phyloP scores from a whole-genome alignment of 2,113 vertebrate genomes.

The Propithecus coquereli region DNA sequence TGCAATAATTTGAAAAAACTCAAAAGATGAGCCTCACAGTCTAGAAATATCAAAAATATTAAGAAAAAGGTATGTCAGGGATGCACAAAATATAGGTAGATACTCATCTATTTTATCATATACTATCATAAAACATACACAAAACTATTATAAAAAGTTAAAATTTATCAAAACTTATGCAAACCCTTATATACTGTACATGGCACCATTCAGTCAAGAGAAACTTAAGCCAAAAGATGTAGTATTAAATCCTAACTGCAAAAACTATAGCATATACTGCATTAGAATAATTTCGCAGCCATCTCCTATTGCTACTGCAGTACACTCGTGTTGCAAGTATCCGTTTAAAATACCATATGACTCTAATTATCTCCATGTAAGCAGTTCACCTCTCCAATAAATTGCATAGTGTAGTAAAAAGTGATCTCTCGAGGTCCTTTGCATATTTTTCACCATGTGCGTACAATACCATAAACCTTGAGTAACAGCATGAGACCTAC shows the following conservation, averaged over 20 bases:
- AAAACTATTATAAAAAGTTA: not conserved
- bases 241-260: not conserved
- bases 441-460: not conserved
- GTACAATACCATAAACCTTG: not conserved
- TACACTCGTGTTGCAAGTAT: not conserved
- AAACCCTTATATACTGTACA: not conserved
- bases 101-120: not conserved
- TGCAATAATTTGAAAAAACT: not conserved
- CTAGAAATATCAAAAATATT: not conserved
- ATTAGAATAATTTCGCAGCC: not conserved
- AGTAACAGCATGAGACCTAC: not conserved
- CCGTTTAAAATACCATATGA: not conserved
- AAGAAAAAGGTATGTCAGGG: not conserved
- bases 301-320: not conserved
- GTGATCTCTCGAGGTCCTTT: not conserved
- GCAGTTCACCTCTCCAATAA: not conserved
- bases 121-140: not conserved
- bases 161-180: not conserved
- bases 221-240: not conserved
- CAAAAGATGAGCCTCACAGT: not conserved
- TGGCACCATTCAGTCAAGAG: not conserved
- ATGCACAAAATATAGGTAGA: not conserved
- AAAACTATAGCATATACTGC: not conserved
- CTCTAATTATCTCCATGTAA: not conserved
- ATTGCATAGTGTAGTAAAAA: not conserved